Evolutionary conservation across 92 coral and sea anemone genomes (phyloP).

Genomic region (Micromussa lordhowensis): DNA sequence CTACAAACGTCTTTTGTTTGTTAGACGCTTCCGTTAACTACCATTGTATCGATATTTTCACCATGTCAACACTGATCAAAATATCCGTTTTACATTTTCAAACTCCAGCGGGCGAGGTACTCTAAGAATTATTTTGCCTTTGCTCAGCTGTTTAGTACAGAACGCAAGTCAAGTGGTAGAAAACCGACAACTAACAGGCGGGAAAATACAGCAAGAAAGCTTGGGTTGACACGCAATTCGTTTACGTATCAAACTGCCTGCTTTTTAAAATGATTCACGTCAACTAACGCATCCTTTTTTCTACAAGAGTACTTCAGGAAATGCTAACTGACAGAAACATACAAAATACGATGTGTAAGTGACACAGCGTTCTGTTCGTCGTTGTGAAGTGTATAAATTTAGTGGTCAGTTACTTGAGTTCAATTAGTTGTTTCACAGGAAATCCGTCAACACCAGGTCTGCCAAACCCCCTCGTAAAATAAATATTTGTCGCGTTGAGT

Average conservation of each 20-base stretch:
- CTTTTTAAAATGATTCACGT: not conserved
- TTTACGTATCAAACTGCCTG: not conserved
- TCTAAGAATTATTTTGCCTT: not conserved
- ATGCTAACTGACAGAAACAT: not conserved
- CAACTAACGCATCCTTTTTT: not conserved
- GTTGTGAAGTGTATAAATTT: not conserved
- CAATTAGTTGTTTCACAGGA: slow-evolving; percentile 7
- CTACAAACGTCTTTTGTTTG: slow-evolving; percentile 45
- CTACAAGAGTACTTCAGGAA: not conserved
- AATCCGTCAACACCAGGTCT: not conserved
- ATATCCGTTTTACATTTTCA: not conserved
- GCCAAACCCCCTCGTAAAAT: slow-evolving; percentile 16
- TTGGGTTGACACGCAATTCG: not conserved
- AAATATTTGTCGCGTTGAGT: slow-evolving; percentile 3
- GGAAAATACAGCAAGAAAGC: not conserved
- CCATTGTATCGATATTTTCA: slow-evolving; percentile 2
- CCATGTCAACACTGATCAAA: slow-evolving; percentile 27
- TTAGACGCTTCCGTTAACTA: slow-evolving; percentile 35
- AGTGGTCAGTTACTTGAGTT: not conserved
- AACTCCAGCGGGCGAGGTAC: not conserved
- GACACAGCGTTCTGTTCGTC: not conserved
- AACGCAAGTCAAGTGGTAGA: not conserved
- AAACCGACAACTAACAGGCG: not conserved
- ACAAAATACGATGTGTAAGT: not conserved
- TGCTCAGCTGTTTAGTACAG: slow-evolving; percentile 1